These are phyloP conservation scores for Zaprionus africanus DNA, from an alignment of 1,140 invertebrate genomes.

Conservation along the genomic window DNA sequence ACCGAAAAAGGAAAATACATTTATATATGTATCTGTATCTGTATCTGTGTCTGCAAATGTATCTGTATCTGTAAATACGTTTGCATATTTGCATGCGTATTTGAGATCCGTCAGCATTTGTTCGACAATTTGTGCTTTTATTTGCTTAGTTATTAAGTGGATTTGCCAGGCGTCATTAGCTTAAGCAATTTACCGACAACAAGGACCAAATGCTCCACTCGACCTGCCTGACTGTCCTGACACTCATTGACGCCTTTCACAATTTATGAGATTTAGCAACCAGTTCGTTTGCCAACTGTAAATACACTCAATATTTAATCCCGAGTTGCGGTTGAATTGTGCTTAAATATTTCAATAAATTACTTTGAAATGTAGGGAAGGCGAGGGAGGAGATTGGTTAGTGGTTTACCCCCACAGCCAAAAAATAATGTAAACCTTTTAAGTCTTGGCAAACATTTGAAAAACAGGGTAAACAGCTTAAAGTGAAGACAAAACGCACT, in stretches of 20 bases:
- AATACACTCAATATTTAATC: conserved; percentile 12
- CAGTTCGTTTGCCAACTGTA: conserved; percentile 1
- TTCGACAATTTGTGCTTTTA: conserved; percentile 34
- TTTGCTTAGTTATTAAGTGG: conserved; percentile 66
- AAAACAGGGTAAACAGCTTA: background rate
- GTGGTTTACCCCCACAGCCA: background rate
- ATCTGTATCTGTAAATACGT: background rate
- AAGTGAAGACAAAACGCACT: background rate
- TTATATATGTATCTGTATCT: conserved; percentile 16
- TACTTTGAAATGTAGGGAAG: background rate
- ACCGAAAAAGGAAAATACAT: conserved; percentile 45
- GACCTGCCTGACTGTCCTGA: background rate
- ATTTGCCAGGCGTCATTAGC: conserved; percentile 53
- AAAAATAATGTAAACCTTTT: conserved; percentile 6
- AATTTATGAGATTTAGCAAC: background rate
- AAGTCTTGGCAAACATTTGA: conserved; percentile 11
- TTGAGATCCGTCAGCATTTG: background rate
- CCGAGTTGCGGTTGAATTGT: conserved; percentile 9
- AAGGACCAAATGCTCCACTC: conserved; percentile 13
- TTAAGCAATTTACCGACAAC: conserved; percentile 22
- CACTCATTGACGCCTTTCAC: conserved; percentile 4
- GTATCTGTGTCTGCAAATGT: conserved; percentile 15
- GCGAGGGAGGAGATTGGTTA: background rate
- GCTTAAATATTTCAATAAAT: conserved; percentile 7
- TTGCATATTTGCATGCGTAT: background rate